Percentiles rank a stretch among this genome's conserved stretches.
Evolutionary conservation across 2,797 vertebrate genomes (phyloP).

Genomic region (Aulostomus chinensis): DNA sequence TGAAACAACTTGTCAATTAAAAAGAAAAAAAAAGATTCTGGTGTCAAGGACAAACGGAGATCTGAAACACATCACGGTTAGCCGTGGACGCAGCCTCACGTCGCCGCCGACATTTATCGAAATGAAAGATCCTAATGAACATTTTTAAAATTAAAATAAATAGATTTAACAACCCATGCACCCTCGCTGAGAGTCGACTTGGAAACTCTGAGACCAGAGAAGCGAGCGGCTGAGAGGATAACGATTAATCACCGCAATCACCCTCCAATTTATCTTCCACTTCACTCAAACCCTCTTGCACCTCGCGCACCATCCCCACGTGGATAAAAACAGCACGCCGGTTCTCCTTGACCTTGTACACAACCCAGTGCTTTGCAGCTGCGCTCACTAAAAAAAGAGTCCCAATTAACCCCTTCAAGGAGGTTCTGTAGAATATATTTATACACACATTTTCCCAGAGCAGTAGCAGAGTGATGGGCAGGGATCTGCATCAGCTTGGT

Average conservation of each 20-base stretch:
- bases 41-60: no score
- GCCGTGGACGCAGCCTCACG: no score
- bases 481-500: constrained; percentile 29
- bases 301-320: no score
- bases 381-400: constrained; percentile 18
- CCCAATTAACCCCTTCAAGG: neutral
- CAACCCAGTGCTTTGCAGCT: neutral
- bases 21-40: no score
- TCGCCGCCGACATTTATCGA: no score
- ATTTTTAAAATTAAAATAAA: no score
- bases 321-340: constrained; percentile 3
- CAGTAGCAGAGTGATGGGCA: no score
- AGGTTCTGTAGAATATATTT: neutral
- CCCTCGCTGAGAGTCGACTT: no score
- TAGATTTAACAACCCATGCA: no score
- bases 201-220: neutral
- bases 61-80: no score
- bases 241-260: neutral
- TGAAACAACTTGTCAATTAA: no score
- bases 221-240: constrained; percentile 4
- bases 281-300: neutral
- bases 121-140: no score
- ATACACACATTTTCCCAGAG: constrained; percentile 7
- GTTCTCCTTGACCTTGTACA: constrained; percentile 2
- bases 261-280: neutral